Base-by-base conservation (phyloP, 1,140 invertebrate genomes). In the Camponotus pennsylvanicus region DNA sequence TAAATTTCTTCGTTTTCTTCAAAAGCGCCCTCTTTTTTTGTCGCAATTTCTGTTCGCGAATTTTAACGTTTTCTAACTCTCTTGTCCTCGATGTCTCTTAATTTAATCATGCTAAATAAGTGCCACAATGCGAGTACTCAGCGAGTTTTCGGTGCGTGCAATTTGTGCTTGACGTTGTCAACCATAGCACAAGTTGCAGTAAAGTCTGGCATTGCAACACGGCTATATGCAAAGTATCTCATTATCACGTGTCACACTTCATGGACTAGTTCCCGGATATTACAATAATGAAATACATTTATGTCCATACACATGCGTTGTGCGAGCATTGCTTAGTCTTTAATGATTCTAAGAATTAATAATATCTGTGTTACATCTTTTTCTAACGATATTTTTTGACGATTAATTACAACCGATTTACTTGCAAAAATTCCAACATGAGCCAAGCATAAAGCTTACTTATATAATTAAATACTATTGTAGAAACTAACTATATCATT, bases 171-270 rank as follows among this genome's bases (percentile, higher is more conserved):
- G 67, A 82, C 67, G 37, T 59, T 82, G 79, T 73, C 79, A 40
- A 57, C 67, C 61, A 82, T 71, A 32, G 66, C 78, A 52, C 49
- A 82, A 82, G 79, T 61, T 82, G 40, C 67, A 82, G 55, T 55
- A 69, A 40, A 80, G 45, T 45, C 34, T 77, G 63, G 63, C 63
- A 79, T 79, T 79, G 78, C 66, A 32, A 59, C 78, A 42, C 45
- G 78, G 49, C 6, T 82, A 32, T 82, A 61, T 45, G 67, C 79
- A 37, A 32, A 67, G 67, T 66, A 57, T 49, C 67, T 82, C 79
- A 59, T 82, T 82, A 82, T 73, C 52, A 73, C 52, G 52, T 73
- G 79, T 82, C 79, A 82, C 59, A 82, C 67, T 73, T 82, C 67
- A 69, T 69, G 67, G 27, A 64, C 32, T 80, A 55, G 64, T 79